Evolutionary conservation across 2,797 vertebrate genomes (phyloP).

Genomic region (Pseudomugil tenellus): DNA sequence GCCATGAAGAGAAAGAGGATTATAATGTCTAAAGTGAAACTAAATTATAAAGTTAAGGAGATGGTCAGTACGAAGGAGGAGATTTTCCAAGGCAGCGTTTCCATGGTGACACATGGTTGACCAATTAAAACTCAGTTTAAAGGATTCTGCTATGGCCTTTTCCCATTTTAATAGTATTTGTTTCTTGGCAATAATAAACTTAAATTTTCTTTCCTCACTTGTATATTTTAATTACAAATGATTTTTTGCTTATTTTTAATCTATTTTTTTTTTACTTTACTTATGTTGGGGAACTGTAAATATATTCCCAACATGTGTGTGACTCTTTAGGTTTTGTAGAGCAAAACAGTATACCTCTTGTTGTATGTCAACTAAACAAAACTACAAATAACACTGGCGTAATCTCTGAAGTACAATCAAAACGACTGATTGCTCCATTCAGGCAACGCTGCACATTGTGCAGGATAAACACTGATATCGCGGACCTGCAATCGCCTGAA

Average conservation of each 20-base stretch:
- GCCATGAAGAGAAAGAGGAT: constrained; percentile 18
- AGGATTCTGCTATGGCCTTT: background rate
- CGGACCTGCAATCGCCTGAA: constrained; percentile 43
- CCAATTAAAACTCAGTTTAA: background rate
- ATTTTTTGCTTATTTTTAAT: background rate
- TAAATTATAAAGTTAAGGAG: constrained; percentile 19
- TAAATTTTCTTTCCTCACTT: too few species aligned
- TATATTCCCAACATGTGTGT: constrained; percentile 2
- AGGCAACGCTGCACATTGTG: constrained; percentile 16
- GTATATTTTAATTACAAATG: background rate
- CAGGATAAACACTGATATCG: constrained; percentile 17
- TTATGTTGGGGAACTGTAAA: constrained; percentile 12
- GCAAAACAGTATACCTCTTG: constrained; percentile 7
- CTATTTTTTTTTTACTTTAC: background rate
- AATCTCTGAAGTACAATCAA: constrained; percentile 27
- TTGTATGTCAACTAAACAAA: constrained; percentile 27
- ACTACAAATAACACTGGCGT: constrained; percentile 10
- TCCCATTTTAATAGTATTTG: background rate
- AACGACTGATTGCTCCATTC: constrained; percentile 29
- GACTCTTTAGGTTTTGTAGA: constrained; percentile 21
- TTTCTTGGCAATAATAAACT: background rate
- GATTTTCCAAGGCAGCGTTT: constrained; percentile 16
- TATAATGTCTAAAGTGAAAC: constrained; percentile 25
- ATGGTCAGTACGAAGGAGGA: constrained; percentile 8
- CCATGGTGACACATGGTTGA: constrained; percentile 15